Base-by-base conservation (phyloP, 2,888 invertebrate genomes). In the Papilio demoleus region DNA sequence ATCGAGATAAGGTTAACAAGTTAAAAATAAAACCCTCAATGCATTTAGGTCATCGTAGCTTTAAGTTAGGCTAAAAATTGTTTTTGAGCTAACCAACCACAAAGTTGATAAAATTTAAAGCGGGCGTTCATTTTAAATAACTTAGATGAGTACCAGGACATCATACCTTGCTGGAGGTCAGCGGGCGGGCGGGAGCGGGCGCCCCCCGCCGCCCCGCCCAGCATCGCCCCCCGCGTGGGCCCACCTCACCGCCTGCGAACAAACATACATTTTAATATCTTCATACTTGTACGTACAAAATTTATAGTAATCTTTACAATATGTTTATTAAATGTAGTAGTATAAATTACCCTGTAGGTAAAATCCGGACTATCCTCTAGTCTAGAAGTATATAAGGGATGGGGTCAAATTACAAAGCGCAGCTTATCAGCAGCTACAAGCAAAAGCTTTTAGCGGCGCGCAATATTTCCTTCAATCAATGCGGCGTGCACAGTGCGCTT, bases 161-260 rank as follows among this genome's bases (percentile, higher is more conserved):
- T 66, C 90, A 88, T 89, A 91, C 91, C 90, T 90, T 84, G 88
- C 74, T 88, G 88, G 75, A 88, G 86, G 82, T 91, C 91, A 88
- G 88, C 81, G 91, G 92, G 92, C 87, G 92, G 92, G 91, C 92
- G 92, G 92, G 90, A 91, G 92, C 92, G 92, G 88, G 90, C 88
- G 88, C 90, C 89, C 91, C 90, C 92, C 90, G 92, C 92, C 92
- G 91, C 91, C 91, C 92, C 92, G 90, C 92, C 92, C 92, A 87
- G 88, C 92, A 92, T 92, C 87, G 83, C 91, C 89, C 87, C 83
- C 78, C 84, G 84, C 76, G 80, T 78, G 77, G 82, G 80, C 84
- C 85, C 90, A 88, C 90, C 86, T 90, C 90, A 88, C 85, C 84
- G 85, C 87, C 92, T 92, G 88, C 70, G 77, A n/a, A 74, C 70